Base-by-base conservation (phyloP, 2,888 invertebrate genomes). In the Balanococcus diminutus region DNA sequence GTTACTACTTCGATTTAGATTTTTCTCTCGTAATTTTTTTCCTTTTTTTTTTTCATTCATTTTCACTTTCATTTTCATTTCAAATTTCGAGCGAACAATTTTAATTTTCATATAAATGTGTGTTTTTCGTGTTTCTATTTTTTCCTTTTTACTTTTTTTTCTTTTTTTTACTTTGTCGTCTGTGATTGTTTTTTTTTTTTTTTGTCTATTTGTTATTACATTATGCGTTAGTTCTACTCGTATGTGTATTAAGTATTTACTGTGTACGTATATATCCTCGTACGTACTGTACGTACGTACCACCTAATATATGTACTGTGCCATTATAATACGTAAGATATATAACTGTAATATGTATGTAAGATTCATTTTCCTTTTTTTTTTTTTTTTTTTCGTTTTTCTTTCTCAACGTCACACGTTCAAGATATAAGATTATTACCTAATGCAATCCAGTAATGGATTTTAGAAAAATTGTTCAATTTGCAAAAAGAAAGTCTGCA, bases 1-100 rank as follows among this genome's bases (percentile, higher is more conserved):
- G 86, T 86, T 11, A 86, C 86, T 25, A 86, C 86, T 39, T 86
- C 86, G n/a, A 81, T 86, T 14, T 86, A 61, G 67, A 42, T n/a
- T 14, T 25, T n/a, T 9, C 14, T 75, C 3, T n/a, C n/a, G n/a
- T n/a, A n/a, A n/a, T n/a, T n/a, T n/a, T n/a, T n/a, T n/a, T n/a
- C 32, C 31, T 28, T 39, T 19, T 32, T 31, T 9, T n/a, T 36
- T 75, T 31, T 28, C 75, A 16, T 81, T 81, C 22, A 25, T 39
- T 28, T 39, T n/a, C n/a, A n/a, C n/a, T n/a, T n/a, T n/a, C n/a
- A n/a, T n/a, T n/a, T 25, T 28, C n/a, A 9, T 25, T 25, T 22
- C 25, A 11, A 72, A 72, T 22, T 22, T 56, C 14, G 22, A 72
- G 22, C 22, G 72, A 14, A 25, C 31, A 32, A 75, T 75, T 75